A percentile compares a stretch with the other conserved stretches of the same genome.
Evolutionary conservation across 2,113 vertebrate genomes (phyloP).

Genomic region (Strix aluco): DNA sequence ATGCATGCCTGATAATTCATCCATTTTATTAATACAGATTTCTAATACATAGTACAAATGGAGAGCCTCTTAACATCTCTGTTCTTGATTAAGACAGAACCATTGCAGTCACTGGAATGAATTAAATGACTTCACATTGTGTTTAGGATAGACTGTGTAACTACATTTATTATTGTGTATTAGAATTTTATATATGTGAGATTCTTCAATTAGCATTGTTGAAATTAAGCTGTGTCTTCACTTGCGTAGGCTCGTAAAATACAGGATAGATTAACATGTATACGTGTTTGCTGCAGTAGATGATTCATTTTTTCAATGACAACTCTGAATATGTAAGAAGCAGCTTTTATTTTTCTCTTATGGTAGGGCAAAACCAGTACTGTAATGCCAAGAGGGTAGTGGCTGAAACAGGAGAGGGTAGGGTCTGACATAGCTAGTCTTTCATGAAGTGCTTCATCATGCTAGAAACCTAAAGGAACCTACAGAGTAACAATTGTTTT

Average conservation of each 20-base stretch:
- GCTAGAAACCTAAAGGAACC: neutral
- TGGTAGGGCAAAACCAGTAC: neutral
- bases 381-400: neutral
- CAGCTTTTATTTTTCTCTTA: neutral
- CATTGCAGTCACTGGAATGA: neutral
- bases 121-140: neutral
- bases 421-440: neutral
- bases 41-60: neutral
- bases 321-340: neutral
- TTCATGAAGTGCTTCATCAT: neutral
- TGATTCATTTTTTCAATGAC: neutral
- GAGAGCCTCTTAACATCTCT: neutral
- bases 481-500: neutral
- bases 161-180: neutral
- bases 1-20: neutral
- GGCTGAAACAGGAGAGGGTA: neutral
- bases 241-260: neutral
- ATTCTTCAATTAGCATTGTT: neutral
- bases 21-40: neutral
- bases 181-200: neutral
- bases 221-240: neutral
- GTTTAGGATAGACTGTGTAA: neutral
- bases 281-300: neutral
- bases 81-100: neutral
- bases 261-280: neutral